Evolutionary conservation across 2,888 invertebrate species (phyloP).

Genomic region (Chelonus formosanus): DNA sequence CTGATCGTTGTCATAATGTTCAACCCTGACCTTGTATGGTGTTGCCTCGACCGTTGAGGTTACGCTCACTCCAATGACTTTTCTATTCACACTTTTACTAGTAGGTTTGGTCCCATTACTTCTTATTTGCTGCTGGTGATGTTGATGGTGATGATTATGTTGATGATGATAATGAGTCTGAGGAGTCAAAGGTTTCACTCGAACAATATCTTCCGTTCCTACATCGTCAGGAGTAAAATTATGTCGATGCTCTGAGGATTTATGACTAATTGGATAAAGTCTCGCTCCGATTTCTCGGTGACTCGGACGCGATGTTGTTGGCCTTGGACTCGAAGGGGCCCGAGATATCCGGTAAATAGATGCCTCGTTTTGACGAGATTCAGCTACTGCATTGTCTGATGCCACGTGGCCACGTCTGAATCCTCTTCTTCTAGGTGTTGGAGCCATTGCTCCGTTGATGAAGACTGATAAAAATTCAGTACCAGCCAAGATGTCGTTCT

Average conservation of each 20-base stretch:
- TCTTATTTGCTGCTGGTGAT: constrained; percentile 24
- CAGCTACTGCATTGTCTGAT: constrained; percentile 55
- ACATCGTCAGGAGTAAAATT: constrained; percentile 54
- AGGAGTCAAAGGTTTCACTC: constrained; percentile 22
- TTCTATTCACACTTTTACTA: constrained; percentile 42
- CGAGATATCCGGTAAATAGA: constrained; percentile 62
- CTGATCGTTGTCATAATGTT: constrained; percentile 53
- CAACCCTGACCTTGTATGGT: constrained; percentile 64
- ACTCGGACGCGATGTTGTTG: constrained; percentile 39
- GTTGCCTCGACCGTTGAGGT: constrained; percentile 72
- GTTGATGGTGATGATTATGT: constrained; percentile 18
- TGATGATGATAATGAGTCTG: constrained; percentile 18
- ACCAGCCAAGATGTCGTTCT: constrained; percentile 65
- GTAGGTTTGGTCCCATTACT: constrained; percentile 39
- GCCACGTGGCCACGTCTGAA: constrained; percentile 46
- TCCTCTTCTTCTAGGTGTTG: constrained; percentile 47
- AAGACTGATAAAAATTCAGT: constrained; percentile 66
- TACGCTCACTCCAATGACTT: constrained; percentile 68
- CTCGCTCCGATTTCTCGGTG: constrained; percentile 52
- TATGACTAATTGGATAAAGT: constrained; percentile 59
- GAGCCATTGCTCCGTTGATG: constrained; percentile 64
- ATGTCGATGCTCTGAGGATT: constrained; percentile 51
- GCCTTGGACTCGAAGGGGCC: constrained; percentile 51
- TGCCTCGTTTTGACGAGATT: constrained; percentile 59
- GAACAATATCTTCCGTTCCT: constrained; percentile 41